Conservation (phyloP, 2,113 vertebrate species). For the Scortum barcoo region DNA sequence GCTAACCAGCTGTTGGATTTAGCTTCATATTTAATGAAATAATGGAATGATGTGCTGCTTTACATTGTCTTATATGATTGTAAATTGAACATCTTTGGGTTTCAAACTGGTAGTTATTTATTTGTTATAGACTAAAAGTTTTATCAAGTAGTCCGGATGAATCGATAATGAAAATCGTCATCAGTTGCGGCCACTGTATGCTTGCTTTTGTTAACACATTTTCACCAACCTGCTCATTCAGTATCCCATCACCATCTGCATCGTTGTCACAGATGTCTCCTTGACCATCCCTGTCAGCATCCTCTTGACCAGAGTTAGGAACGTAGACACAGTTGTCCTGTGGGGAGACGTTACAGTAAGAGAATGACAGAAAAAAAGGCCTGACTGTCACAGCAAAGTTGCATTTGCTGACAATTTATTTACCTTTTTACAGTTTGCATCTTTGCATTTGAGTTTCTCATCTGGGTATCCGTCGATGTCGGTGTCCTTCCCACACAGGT, state of each 20-base stretch:
- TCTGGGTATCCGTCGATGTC: slow-evolving; percentile 98
- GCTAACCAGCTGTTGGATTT: not conserved
- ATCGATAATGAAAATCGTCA: not conserved
- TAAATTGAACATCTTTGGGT: not conserved
- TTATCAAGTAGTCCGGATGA: not conserved
- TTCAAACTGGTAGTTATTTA: not conserved
- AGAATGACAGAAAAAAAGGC: not conserved
- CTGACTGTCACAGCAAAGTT: not conserved
- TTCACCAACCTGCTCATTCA: slow-evolving; percentile 91
- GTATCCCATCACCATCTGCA: slow-evolving; percentile 95
- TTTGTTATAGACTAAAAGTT: not conserved
- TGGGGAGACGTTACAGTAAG: not conserved
- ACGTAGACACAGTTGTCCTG: slow-evolving; percentile 96
- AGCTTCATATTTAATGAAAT: no score
- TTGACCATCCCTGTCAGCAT: slow-evolving; percentile 90
- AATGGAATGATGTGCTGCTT: not conserved
- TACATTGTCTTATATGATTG: not conserved
- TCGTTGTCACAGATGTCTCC: slow-evolving; percentile 95
- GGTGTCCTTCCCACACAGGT: slow-evolving; percentile 94
- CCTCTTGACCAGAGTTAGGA: slow-evolving; percentile 98
- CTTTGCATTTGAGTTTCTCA: slow-evolving; percentile 92
- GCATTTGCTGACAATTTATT: slow-evolving; percentile 5
- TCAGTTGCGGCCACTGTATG: not conserved
- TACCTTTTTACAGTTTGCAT: slow-evolving; percentile 93
- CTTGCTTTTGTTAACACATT: not conserved